Percentiles rank a stretch among this genome's conserved stretches.
These are phyloP conservation scores for Pandemis cinnamomeana DNA, from an alignment of 2,888 invertebrate species.

Conservation along the genomic window DNA sequence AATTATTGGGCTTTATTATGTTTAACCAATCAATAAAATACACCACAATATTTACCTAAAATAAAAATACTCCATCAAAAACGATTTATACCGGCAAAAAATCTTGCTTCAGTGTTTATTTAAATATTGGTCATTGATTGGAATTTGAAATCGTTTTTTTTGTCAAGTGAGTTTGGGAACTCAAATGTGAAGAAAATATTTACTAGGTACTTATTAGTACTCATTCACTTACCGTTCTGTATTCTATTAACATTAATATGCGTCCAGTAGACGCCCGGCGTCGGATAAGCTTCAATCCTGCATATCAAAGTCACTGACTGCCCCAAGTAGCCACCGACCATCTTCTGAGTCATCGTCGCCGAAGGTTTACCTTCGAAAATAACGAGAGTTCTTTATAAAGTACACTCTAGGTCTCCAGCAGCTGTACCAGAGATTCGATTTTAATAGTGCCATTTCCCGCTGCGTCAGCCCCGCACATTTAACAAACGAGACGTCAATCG, in stretches of 20 bases:
- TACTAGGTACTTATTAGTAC: too few relatives aligned
- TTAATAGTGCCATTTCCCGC: background rate
- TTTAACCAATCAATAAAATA: too few relatives aligned
- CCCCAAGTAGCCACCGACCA: conserved; percentile 87
- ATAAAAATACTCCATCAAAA: too few relatives aligned
- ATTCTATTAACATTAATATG: conserved; percentile 85
- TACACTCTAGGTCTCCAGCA: background rate
- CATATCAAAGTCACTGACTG: conserved; percentile 87
- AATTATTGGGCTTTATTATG: too few relatives aligned
- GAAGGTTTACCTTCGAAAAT: conserved; percentile 86
- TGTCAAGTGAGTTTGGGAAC: too few relatives aligned
- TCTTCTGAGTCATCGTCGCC: conserved; percentile 87
- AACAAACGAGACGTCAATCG: background rate
- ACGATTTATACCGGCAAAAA: too few relatives aligned
- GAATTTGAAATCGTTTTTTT: too few relatives aligned
- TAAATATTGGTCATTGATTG: too few relatives aligned
- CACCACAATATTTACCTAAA: too few relatives aligned
- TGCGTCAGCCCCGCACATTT: background rate
- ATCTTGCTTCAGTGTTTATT: too few relatives aligned
- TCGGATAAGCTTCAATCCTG: conserved; percentile 89
- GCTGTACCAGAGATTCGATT: conserved; percentile 7
- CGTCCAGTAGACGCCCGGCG: conserved; percentile 89
- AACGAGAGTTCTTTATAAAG: background rate
- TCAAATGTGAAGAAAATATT: too few relatives aligned
- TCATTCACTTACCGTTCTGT: conserved; percentile 75